Evolutionary conservation across 2,888 invertebrate species (phyloP).

Genomic region (Candidula unifasciata): DNA sequence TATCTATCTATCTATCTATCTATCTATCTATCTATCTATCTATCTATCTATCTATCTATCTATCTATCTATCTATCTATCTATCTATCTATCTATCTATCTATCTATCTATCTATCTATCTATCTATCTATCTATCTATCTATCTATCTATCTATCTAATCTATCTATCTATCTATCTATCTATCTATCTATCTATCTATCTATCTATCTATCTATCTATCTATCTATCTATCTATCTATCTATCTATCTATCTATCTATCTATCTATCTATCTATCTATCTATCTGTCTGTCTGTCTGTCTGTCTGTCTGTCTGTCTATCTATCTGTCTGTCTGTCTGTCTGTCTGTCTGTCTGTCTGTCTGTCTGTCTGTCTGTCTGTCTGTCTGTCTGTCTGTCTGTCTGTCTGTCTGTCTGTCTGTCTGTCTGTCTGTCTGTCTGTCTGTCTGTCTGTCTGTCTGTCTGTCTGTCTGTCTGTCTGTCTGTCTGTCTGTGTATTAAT

Average conservation of each 20-base stretch:
- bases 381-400: conserved; percentile 31
- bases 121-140: conserved; percentile 8
- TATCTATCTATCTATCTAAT: conserved; percentile 17
- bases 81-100: no score
- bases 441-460: conserved; percentile 31
- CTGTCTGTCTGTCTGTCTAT: no score
- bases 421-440: conserved; percentile 35
- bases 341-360: neutral
- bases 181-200: conserved; percentile 30
- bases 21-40: no score
- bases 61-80: no score
- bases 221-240: conserved; percentile 4
- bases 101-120: neutral
- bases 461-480: conserved; percentile 14
- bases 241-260: neutral
- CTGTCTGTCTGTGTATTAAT: conserved; percentile 14
- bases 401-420: conserved; percentile 32
- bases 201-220: conserved; percentile 11
- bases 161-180: conserved; percentile 30
- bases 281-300: no score
- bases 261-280: no score
- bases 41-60: no score
- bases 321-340: neutral
- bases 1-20: no score
- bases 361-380: conserved; percentile 3